Conservation (phyloP, 2,888 invertebrate species). For the Mesochorus sp. region DNA sequence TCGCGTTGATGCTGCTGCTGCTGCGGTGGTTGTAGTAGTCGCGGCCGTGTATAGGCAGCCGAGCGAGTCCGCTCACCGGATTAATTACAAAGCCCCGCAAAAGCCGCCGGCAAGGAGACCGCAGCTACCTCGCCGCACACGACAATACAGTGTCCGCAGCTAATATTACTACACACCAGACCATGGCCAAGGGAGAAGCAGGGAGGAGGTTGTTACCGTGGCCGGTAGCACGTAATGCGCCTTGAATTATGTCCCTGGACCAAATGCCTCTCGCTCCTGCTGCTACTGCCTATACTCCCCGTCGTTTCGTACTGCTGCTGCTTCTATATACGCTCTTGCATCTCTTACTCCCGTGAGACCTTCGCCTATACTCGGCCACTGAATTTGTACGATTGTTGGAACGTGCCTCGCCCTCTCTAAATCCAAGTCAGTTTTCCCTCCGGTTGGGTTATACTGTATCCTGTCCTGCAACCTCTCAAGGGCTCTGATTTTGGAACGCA, state of each 20-base stretch:
- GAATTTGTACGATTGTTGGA: slow-evolving; percentile 41
- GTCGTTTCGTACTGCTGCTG: not conserved
- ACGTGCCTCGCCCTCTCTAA: slow-evolving; percentile 23
- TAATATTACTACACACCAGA: slow-evolving; percentile 65
- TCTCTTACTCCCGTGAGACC: not conserved
- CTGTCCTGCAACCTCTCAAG: no score
- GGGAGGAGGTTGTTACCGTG: slow-evolving; percentile 53
- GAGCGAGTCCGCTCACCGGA: slow-evolving; percentile 61
- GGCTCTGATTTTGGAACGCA: no score
- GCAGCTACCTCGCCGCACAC: slow-evolving; percentile 63
- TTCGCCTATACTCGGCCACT: not conserved
- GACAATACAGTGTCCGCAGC: slow-evolving; percentile 68
- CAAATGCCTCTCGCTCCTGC: slow-evolving; percentile 53
- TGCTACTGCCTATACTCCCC: not conserved
- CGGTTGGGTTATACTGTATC: no score
- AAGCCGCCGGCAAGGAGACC: slow-evolving; percentile 68
- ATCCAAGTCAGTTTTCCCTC: slow-evolving; percentile 26
- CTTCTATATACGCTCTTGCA: slow-evolving; percentile 16
- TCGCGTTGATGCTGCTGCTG: slow-evolving; percentile 6
- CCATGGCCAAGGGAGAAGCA: no score
- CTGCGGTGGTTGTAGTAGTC: slow-evolving; percentile 20
- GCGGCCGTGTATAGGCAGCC: slow-evolving; percentile 49
- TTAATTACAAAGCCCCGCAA: slow-evolving; percentile 69
- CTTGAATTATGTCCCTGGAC: slow-evolving; percentile 64
- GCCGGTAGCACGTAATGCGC: slow-evolving; percentile 62